Evolutionary conservation across 2,888 invertebrate species (phyloP).

Genomic region (Adelphocoris suturalis): DNA sequence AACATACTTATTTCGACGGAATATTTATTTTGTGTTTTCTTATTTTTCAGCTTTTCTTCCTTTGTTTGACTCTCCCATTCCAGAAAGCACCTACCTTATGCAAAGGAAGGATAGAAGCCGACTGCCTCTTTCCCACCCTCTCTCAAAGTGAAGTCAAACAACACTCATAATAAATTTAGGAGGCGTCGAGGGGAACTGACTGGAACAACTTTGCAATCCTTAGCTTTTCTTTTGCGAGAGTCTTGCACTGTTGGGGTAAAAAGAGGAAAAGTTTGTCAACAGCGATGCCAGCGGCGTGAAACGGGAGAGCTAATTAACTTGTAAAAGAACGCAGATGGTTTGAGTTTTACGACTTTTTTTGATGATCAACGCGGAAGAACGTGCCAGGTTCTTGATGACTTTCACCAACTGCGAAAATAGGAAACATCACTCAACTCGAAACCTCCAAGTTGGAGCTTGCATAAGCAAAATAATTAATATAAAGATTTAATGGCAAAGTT

Average conservation of each 20-base stretch:
- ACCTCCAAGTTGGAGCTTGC: too few relatives aligned
- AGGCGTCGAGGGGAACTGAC: background rate
- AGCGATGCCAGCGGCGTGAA: background rate
- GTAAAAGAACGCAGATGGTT: background rate
- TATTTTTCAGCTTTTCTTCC: slow-evolving; percentile 26
- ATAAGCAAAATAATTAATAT: too few relatives aligned
- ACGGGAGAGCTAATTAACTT: slow-evolving; percentile 18
- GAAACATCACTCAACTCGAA: too few relatives aligned
- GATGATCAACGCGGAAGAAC: too few relatives aligned
- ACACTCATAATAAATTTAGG: slow-evolving; percentile 46
- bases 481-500: too few relatives aligned
- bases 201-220: slow-evolving; percentile 10
- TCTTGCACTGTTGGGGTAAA: background rate
- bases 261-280: slow-evolving; percentile 13
- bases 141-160: slow-evolving; percentile 48
- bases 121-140: background rate
- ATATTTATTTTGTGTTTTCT: slow-evolving; percentile 10
- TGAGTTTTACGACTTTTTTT: too few relatives aligned
- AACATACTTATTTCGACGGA: slow-evolving; percentile 17
- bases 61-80: slow-evolving; percentile 16
- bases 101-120: background rate
- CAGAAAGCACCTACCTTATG: slow-evolving; percentile 1
- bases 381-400: too few relatives aligned
- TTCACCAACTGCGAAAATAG: too few relatives aligned
- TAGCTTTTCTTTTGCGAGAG: background rate